Percentiles rank a stretch among this genome's conserved stretches.
phyloP scores from a whole-genome alignment of 2,888 invertebrate species.

The Pammene fasciana region DNA sequence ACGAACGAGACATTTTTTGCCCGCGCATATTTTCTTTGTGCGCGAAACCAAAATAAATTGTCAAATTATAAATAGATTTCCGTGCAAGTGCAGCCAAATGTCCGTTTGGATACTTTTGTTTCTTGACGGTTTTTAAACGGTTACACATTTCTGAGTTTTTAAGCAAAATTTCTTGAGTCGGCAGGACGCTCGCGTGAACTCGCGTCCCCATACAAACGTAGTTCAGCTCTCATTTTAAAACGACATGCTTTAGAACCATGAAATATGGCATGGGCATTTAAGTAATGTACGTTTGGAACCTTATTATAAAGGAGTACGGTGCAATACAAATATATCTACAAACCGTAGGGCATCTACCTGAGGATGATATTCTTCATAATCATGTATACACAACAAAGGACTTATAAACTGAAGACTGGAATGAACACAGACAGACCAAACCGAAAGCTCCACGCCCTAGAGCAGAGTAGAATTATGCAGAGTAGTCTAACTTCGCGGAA shows the following conservation, averaged over 20 bases:
- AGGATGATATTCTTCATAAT: too few species aligned
- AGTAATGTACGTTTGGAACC: too few species aligned
- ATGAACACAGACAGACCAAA: conserved; percentile 9
- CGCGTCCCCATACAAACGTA: too few species aligned
- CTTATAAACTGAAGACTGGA: neutral
- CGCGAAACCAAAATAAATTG: conserved; percentile 18
- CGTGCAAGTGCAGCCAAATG: conserved; percentile 25
- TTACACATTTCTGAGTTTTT: neutral
- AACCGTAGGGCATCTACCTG: too few species aligned
- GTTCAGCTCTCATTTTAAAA: too few species aligned
- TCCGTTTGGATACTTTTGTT: conserved; percentile 14
- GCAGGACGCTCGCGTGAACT: too few species aligned
- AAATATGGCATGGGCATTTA: too few species aligned
- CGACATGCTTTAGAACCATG: too few species aligned
- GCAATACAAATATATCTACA: too few species aligned
- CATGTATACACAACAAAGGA: too few species aligned
- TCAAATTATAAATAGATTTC: conserved; percentile 23
- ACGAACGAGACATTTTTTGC: neutral
- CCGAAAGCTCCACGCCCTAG: conserved; percentile 21
- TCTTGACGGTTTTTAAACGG: neutral
- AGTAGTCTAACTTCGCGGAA: neutral
- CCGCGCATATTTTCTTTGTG: conserved; percentile 15
- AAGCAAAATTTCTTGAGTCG: too few species aligned
- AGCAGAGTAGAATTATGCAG: neutral
- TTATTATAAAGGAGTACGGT: too few species aligned